Base-by-base conservation (phyloP, 2,113 vertebrate genomes). In the Cichladusa arquata region DNA sequence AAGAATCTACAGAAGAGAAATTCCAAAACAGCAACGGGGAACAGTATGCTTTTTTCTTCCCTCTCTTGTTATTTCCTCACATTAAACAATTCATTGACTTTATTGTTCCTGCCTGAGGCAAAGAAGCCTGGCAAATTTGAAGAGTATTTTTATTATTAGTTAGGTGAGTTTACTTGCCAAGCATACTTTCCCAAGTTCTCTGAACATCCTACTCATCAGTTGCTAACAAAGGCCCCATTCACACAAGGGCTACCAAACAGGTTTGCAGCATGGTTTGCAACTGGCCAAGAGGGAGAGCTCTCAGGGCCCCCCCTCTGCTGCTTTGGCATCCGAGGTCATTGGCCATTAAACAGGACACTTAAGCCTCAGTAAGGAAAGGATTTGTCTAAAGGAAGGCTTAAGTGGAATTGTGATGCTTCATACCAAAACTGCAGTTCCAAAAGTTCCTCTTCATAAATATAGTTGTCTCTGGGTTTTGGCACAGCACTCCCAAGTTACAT, bases 41-140 rank as follows among this genome's bases (percentile, higher is more conserved):
- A 93, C 51, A 67, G 36, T 53, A 48, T 60, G 58, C 50, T 90
- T 94, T 91, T 88, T 90, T 70, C 15, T 84, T 71, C 40, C 53
- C 48, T 81, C 64, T 90, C 58, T 88, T 94, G 24, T 91, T 93
- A 82, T 93, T 96, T 96, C 90, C 88, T 96, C 92, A 81, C 60
- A 90, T 96, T 96, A 96, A 96, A 94, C 67, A 96, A 96, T 94
- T 96, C 64, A 90, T 97, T 96, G 85, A 86, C 90, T 96, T 95
- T 95, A 96, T 96, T 96, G 60, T 88, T 76, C 79, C 81, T 0
- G 80, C 94, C 93, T 90, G 36, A 1, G 85, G 94, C 90, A 86
- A 92, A 96, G 72, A 92, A 94, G 76, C 64, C 86, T 93, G 93
- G 93, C 88, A 95, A 94, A 88, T 96, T 64, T 86, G 64, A 95